Base-by-base conservation (phyloP, 2,113 vertebrate genomes). In the Lucifuga dentata region DNA sequence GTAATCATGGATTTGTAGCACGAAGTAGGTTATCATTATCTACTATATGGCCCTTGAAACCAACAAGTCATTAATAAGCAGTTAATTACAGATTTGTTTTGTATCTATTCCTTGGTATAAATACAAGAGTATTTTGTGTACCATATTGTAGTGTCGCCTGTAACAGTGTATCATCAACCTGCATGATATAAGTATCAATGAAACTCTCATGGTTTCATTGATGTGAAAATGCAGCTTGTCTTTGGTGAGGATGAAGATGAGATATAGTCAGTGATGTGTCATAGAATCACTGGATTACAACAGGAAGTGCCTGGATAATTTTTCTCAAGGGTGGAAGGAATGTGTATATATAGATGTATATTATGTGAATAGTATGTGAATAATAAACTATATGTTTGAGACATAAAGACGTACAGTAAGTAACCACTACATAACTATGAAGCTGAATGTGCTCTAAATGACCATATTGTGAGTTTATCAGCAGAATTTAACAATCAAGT, bases 341-440 rank as follows among this genome's bases (percentile, higher is more conserved):
- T 69, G 66, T 92, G 90, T 88, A 88, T 81, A 93, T 92, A 93
- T 85, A 89, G 86, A 84, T 93, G 91, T 93, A 93, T 90, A 93
- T 91, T 91, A 87, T 92, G 90, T 92, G 88, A 93, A 93, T 92
- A 93, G 60, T 89, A 65, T 93, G 90, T 93, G 91, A 92, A 92
- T 92, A 93, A 85, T 90, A 83, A 77, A 59, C 83, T 90, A 83
- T 86, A 78, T 90, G 90, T 90, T 88, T 90, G 85, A 88, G 79
- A 90, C 26, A 87, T 91, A 88, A 88, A 89, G 78, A 72, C 79
- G 64, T 90, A 83, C 64, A 90, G 71, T 84, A 86, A 73, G 80
- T 88, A 85, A 89, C 65, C 76, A 77, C 80, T 76, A 72, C 83
- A 78, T 88, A 88, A 74, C 78, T 80, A 81, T 49, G n/a, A 84